A percentile compares a stretch with the other conserved stretches of the same genome.
phyloP scores from a whole-genome alignment of 2,888 invertebrate species.

The Drosophila falleni region DNA sequence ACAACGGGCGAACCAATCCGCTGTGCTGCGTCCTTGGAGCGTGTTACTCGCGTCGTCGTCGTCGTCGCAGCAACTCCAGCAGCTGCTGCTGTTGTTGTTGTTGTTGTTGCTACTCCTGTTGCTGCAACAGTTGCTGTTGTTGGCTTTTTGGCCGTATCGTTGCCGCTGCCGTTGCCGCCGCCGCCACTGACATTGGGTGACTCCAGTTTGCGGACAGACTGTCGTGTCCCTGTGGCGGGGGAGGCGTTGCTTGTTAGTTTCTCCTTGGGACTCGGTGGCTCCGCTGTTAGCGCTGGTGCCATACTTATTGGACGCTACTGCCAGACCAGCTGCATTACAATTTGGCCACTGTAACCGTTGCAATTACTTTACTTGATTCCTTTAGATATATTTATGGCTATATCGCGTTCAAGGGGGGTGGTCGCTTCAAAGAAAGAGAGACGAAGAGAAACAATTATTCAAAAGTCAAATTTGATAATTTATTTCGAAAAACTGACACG shows the following conservation, averaged over 20 bases:
- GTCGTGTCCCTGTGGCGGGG: slow-evolving; percentile 70
- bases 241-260: slow-evolving; percentile 85
- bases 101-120: slow-evolving; percentile 11
- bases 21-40: slow-evolving; percentile 66
- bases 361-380: slow-evolving; percentile 11
- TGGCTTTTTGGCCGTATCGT: slow-evolving; percentile 53
- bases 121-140: slow-evolving; percentile 22
- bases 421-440: slow-evolving; percentile 40
- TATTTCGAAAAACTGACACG: slow-evolving; percentile 51
- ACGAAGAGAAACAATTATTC: slow-evolving; percentile 21
- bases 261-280: slow-evolving; percentile 87
- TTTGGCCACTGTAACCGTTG: slow-evolving; percentile 15
- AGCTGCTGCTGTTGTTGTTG: background rate
- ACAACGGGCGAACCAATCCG: slow-evolving; percentile 40
- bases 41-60: slow-evolving; percentile 69
- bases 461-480: slow-evolving; percentile 43
- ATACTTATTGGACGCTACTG: slow-evolving; percentile 86
- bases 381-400: background rate
- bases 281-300: slow-evolving; percentile 97
- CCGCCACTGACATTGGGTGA: slow-evolving; percentile 30
- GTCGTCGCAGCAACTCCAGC: slow-evolving; percentile 26
- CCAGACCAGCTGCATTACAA: slow-evolving; percentile 70
- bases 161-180: slow-evolving; percentile 9
- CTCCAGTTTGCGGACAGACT: slow-evolving; percentile 63
- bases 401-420: slow-evolving; percentile 3